Conservation (phyloP, 2,888 invertebrate genomes). For the Tiliacea citrago region DNA sequence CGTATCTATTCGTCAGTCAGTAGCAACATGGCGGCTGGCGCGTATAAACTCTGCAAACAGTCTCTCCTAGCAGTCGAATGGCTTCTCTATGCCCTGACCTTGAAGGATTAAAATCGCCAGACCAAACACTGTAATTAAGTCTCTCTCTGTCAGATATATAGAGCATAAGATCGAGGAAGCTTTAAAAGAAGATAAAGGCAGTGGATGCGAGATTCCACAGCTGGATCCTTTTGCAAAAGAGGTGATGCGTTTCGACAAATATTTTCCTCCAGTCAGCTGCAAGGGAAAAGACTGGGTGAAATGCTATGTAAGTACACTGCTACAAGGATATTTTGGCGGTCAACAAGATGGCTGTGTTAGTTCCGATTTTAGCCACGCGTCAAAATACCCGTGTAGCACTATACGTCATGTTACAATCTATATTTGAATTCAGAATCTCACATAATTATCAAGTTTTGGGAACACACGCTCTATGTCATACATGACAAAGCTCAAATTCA, state of each 20-base stretch:
- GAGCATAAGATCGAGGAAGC: constrained; percentile 80
- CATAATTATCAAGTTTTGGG: not conserved
- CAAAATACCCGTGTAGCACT: not conserved
- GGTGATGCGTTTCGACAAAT: constrained; percentile 93
- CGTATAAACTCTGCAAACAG: not conserved
- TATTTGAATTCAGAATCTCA: not conserved
- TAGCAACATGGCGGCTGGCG: not conserved
- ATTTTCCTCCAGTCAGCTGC: constrained; percentile 92
- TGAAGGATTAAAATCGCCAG: constrained; percentile 12
- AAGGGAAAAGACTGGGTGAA: constrained; percentile 94
- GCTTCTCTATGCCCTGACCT: not conserved
- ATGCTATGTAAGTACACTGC: constrained; percentile 91
- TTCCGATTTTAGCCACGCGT: not conserved
- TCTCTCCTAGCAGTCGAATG: not conserved
- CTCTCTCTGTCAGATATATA: constrained; percentile 74
- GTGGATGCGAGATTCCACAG: constrained; percentile 86
- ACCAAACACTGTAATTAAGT: constrained; percentile 9
- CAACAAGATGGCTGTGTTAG: not conserved
- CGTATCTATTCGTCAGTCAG: not conserved
- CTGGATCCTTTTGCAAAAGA: constrained; percentile 91
- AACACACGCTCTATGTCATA: not conserved
- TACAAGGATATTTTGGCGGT: not conserved
- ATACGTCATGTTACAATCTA: not conserved
- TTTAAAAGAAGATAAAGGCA: constrained; percentile 81
- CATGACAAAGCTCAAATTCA: not conserved